These are phyloP conservation scores for Damaliscus lunatus DNA, from an alignment of 2,113 vertebrate genomes.

Conservation along the genomic window DNA sequence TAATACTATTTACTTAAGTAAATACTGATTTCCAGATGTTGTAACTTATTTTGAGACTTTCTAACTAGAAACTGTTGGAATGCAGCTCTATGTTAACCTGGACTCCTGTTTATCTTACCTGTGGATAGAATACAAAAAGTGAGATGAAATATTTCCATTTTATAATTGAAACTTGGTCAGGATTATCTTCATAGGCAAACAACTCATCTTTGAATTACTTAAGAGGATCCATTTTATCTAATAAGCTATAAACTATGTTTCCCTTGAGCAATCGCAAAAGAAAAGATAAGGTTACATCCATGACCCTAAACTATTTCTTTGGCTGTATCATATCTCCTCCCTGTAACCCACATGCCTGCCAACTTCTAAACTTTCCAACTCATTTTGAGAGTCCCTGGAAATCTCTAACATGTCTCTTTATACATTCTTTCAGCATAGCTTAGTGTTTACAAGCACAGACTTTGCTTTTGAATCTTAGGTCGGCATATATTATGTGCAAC, in stretches of 20 bases:
- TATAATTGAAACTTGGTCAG: background rate
- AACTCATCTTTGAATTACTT: background rate
- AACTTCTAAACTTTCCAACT: background rate
- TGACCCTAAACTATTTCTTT: background rate
- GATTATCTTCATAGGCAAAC: background rate
- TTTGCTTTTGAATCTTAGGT: background rate
- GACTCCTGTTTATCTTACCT: background rate
- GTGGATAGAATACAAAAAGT: background rate
- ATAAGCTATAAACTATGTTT: background rate
- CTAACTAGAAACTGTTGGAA: background rate
- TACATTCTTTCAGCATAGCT: background rate
- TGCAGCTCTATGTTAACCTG: background rate
- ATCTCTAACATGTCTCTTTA: background rate
- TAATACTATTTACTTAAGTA: background rate
- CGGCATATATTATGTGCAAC: background rate
- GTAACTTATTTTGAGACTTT: background rate
- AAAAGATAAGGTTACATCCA: background rate
- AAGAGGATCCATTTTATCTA: background rate
- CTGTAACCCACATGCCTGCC: fast-evolving
- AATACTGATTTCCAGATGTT: background rate
- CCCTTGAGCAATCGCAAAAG: background rate
- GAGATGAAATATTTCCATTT: background rate
- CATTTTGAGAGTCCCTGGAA: background rate
- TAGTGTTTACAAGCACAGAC: background rate
- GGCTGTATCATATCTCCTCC: background rate